Percentiles rank a stretch among this genome's conserved stretches.
phyloP scores from a whole-genome alignment of 1,140 invertebrate genomes.

The Yoshiicerus persimilis region DNA sequence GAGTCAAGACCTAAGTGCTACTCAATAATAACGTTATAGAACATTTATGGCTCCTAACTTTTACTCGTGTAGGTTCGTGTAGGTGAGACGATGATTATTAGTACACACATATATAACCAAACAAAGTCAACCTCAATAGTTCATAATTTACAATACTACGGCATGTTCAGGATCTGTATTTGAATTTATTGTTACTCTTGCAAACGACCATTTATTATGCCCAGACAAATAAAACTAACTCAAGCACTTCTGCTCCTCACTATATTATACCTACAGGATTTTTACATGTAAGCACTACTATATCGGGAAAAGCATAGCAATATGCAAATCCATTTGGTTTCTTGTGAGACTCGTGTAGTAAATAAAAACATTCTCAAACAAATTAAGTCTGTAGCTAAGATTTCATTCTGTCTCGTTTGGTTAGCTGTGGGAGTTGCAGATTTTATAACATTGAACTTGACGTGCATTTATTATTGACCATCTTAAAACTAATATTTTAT shows the following conservation, averaged over 20 bases:
- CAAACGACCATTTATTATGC: neutral
- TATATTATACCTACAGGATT: too few species aligned
- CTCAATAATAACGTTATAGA: neutral
- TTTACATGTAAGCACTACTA: too few species aligned
- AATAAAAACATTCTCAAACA: neutral
- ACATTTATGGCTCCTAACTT: constrained; percentile 5
- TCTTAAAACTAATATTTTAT: neutral
- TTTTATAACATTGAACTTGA: neutral
- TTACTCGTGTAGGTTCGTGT: neutral
- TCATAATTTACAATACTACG: neutral
- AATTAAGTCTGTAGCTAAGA: neutral
- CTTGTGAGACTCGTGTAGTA: neutral
- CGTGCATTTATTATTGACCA: neutral
- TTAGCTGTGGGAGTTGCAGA: neutral
- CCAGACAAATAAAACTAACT: neutral
- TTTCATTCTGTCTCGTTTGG: neutral
- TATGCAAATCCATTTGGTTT: neutral
- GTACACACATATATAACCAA: neutral
- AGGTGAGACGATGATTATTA: neutral
- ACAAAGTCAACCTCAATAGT: neutral
- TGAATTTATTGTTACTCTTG: neutral
- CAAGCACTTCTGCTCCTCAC: too few species aligned
- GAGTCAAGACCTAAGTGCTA: constrained; percentile 2
- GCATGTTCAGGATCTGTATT: neutral
- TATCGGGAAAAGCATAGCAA: too few species aligned